Base-by-base conservation (phyloP, 2,797 vertebrate genomes). In the Chiroxiphia lanceolata region DNA sequence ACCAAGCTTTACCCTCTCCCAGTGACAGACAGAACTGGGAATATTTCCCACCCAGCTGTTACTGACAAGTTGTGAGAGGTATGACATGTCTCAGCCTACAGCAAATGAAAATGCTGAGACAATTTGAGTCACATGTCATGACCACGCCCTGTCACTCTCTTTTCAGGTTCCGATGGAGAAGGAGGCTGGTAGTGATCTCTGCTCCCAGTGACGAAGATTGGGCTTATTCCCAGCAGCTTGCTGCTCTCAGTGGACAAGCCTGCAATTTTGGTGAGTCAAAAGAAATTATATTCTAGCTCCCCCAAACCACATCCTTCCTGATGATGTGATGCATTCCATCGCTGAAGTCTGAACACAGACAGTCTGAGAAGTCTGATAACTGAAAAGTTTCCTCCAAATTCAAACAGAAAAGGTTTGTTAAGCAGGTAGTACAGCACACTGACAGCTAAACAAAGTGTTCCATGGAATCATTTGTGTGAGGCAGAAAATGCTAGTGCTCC, bases 221-320 rank as follows among this genome's bases (percentile, higher is more conserved):
- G 99, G 98, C 99, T 91, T 99, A 99, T 97, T 99, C 99, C 96
- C 99, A 99, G 97, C 99, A 99, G 98, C 98, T 99, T 74, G 98
- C 99, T 74, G 98, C 98, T 88, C 98, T 99, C 77, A 98, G 86
- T 93, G 99, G 99, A 96, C 99, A 99, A 98, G 99, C 99, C 74
- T 99, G 99, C 97, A 99, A 99, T 98, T 98, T 99, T 94, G 99
- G 99, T 99, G 97, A 98, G 99, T 97, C 74, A 84, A 94, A 93
- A 88, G 65, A 86, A 92, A 87, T 77, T 33, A 95, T 36, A 83
- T 50, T 79, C 70, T 72, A 87, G 83, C 54, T 97, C 83, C 96
- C 76, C 60, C 65, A 94, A 91, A 70, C 88, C 72, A 87, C 90
- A 93, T 98, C 91, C 91, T 96, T 94, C 60, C 90, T 82, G 86